phyloP scores from a whole-genome alignment of 2,113 vertebrate species.

The Platysteira castanea region DNA sequence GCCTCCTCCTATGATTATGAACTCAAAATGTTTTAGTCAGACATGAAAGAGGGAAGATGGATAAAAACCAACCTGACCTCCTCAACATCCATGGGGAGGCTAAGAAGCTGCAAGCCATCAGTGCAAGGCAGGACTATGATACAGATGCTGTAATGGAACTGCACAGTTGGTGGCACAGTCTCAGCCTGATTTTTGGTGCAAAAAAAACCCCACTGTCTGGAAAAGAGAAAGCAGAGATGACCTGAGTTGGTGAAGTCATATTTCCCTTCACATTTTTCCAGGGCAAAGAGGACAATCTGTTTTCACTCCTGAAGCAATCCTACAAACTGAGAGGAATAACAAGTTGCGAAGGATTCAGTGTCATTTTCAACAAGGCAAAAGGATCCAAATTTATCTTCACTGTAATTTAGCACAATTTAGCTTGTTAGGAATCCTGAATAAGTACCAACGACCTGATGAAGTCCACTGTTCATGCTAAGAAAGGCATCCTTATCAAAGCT shows the following conservation, averaged over 20 bases:
- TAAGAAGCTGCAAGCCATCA: not conserved
- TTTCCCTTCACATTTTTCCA: not conserved
- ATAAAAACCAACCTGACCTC: not conserved
- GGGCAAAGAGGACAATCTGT: not conserved
- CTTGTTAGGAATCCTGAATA: not conserved
- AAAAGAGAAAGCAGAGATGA: not conserved
- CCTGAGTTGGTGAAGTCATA: not conserved
- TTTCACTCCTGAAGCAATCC: not conserved
- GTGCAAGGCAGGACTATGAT: rapidly evolving
- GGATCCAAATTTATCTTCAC: not conserved
- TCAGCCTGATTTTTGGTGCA: not conserved
- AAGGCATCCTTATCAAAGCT: not conserved
- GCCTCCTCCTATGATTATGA: not conserved
- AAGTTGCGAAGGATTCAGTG: not conserved
- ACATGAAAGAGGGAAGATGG: not conserved
- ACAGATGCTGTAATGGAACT: not conserved
- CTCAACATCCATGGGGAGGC: not conserved
- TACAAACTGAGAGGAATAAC: not conserved
- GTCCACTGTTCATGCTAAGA: rapidly evolving
- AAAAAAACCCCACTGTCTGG: not conserved
- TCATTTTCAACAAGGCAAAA: not conserved
- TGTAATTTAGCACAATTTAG: not conserved
- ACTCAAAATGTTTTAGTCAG: not conserved
- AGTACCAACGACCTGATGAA: not conserved
- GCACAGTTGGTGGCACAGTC: not conserved